Evolutionary conservation across 2,113 vertebrate genomes (phyloP).

Genomic region (Elgaria multicarinata): DNA sequence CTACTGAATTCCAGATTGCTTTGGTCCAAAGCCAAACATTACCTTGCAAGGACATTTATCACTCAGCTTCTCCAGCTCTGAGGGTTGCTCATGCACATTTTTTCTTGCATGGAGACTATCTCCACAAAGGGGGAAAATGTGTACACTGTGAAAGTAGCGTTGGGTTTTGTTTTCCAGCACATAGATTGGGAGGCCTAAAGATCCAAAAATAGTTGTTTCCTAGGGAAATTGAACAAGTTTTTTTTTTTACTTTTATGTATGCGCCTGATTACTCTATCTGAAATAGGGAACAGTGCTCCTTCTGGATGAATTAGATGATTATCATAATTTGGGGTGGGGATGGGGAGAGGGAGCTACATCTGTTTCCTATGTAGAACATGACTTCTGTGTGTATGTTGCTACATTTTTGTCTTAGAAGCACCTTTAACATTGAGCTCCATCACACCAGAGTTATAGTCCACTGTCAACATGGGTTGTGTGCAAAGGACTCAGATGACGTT

Average conservation of each 20-base stretch:
- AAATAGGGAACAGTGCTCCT: neutral
- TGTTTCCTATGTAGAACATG: neutral
- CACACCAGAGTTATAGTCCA: too few relatives aligned
- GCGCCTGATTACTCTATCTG: neutral
- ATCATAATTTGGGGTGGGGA: neutral
- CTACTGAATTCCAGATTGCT: neutral
- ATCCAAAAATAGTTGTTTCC: neutral
- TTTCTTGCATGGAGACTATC: neutral
- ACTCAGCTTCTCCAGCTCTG: neutral
- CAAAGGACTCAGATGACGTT: too few relatives aligned
- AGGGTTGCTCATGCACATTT: neutral
- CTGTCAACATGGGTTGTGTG: too few relatives aligned
- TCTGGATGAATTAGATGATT: neutral
- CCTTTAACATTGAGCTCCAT: neutral
- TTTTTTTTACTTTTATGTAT: neutral
- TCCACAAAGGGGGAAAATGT: neutral
- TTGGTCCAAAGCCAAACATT: neutral
- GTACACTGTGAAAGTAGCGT: neutral
- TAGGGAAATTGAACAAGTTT: neutral
- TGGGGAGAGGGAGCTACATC: neutral
- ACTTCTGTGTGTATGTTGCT: neutral
- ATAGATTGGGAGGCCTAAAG: neutral
- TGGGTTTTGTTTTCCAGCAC: neutral
- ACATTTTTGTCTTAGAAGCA: neutral
- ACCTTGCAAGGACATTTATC: conserved; percentile 17